Base-by-base conservation (phyloP, 37 sponge, comb jelly and placozoan genomes). In the Petrosia ficiformis region DNA sequence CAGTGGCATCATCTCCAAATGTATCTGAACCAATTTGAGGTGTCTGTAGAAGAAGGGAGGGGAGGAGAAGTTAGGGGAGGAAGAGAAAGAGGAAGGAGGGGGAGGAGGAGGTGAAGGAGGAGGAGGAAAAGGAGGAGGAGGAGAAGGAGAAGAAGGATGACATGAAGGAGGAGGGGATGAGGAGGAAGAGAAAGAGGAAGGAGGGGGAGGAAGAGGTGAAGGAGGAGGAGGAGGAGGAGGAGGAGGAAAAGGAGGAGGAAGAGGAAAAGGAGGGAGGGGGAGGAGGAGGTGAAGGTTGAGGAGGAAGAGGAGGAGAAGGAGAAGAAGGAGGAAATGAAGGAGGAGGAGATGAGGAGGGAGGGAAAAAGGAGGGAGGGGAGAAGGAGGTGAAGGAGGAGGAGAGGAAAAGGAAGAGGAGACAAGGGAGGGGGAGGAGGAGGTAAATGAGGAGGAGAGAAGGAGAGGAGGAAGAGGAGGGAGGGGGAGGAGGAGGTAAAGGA, bases 1-100 rank as follows among this genome's bases (percentile, higher is more conserved):
- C 74, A 16, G 87, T 91, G 52, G 19, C 28, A 39, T 59, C 30
- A 40, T 68, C 68, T 24, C 67, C 67, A 19, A 40, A 73, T 33
- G 60, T 32, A 30, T 29, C 72, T 5, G 26, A 11, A 71, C 54
- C 56, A 72, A 39, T 40, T 44, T 19, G 22, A 42, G 52, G 54
- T 26, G 40, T 22, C 40, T 40, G 16, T 21, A 28, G 44, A 26
- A 68, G 35, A 21, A 59, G n/a, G n/a, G n/a, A n/a, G n/a, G n/a
- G n/a, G n/a, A n/a, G n/a, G n/a, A 21, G 32, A 48, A 71, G 40
- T 4, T n/a, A 56, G 37, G 32, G 19, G 30, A 68, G 70, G 39
- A 36, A 68, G 6, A 68, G 67, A 65, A 11, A 11, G 11, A 11
- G 28, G 67, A 24, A 65, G 67, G 28, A 65, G 10, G 2, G 32